Evolutionary conservation across 2,797 vertebrate species (phyloP).

Genomic region (Coracias cyanogaster): DNA sequence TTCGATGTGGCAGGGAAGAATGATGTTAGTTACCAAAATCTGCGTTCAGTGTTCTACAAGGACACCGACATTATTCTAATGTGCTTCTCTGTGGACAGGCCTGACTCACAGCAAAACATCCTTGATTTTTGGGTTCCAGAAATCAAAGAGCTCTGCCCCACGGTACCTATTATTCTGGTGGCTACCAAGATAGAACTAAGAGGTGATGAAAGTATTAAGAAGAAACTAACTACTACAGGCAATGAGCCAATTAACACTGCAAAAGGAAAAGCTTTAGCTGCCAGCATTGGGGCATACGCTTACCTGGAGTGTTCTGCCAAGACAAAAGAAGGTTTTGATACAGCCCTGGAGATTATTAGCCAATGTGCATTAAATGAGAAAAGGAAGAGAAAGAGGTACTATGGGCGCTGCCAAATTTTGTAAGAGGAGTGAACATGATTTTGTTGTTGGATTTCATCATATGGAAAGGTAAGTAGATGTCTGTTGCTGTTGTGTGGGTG

Average conservation of each 20-base stretch:
- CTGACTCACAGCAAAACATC: not conserved
- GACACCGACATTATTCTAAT: not conserved
- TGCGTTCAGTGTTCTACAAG: not conserved
- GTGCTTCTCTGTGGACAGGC: not conserved
- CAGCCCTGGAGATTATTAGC: conserved; percentile 7
- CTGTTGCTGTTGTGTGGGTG: not conserved
- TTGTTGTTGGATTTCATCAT: not conserved
- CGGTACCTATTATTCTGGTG: not conserved
- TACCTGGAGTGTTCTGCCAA: conserved; percentile 26
- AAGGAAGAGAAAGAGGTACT: not conserved
- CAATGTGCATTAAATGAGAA: not conserved
- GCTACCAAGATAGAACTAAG: not conserved
- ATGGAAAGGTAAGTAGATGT: not conserved
- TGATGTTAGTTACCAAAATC: not conserved
- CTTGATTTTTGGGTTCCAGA: not conserved
- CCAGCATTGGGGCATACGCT: not conserved
- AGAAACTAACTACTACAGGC: not conserved
- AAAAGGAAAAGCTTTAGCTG: conserved; percentile 25
- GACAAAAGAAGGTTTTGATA: not conserved
- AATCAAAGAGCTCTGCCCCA: not conserved
- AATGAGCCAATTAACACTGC: not conserved
- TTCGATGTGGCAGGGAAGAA: not conserved
- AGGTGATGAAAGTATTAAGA: not conserved
- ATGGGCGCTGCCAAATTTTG: not conserved
- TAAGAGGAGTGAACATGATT: not conserved